Evolutionary conservation across 1,140 invertebrate genomes (phyloP), one percentile per base, ranked within the genome.

Genomic region (Lepidurus couesii): DNA sequence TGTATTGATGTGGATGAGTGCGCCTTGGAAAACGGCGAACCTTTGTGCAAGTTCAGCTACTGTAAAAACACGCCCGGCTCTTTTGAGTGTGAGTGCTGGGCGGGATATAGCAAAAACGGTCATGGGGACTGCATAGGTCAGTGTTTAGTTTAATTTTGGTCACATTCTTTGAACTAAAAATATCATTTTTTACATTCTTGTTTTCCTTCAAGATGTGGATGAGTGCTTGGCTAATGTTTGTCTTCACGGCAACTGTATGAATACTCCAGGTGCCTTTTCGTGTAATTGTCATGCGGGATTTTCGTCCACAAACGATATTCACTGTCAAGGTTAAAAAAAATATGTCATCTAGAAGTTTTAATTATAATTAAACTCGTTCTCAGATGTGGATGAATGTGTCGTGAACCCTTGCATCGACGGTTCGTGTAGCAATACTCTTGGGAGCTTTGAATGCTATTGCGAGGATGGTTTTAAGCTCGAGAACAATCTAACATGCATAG

Each of bases 361-460:
- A 47, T 1, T 74, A n/a, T 26, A 42, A 78, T 73, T 73, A 7
- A 74, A 44, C 24, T 78, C 21, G n/a, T 81, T 53, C 34, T 45
- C 76, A 86, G 87, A 88, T 82, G 85, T 92, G 9, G 89, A 93
- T 82, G 92, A 94, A 82, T 94, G 92, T 81, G 83, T 85, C 0
- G 87, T 88, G 7, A 89, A 88, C 0, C 44, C 45, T 42, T 80
- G 85, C 4, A 89, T 88, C 80, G 84, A 84, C 75, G 84, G 92
- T 81, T 85, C 89, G 13, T 96, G 95, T 83, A 85, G 91, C 21
- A 97, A 97, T 84, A 92, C 91, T 1, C 85, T 90, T 3, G 95
- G 95, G 1, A 92, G 92, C 13, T 96, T 90, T 84, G 89, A 90
- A 76, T 97, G 95, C 83, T 88, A 89, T 21, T 97, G 95, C 83